Base-by-base conservation (phyloP, 2,888 invertebrate genomes). In the Craniophora ligustri region DNA sequence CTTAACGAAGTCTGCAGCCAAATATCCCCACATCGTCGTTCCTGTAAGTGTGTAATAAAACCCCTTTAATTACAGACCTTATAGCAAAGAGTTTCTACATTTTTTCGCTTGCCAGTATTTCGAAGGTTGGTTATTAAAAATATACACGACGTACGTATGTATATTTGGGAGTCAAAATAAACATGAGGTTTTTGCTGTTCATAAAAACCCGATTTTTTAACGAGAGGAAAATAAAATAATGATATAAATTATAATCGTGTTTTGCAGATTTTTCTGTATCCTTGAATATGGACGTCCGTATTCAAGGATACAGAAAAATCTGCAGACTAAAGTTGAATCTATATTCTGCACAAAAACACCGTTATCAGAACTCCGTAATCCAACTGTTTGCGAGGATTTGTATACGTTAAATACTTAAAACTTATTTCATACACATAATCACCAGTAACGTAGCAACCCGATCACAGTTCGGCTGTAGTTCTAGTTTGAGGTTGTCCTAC, bases 401-500 rank as follows among this genome's bases (percentile, higher is more conserved):
- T n/a, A n/a, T n/a, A n/a, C n/a, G n/a, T n/a, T n/a, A 32, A 31
- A 32, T 21, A 21, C 7, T 14, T 14, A 6, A 19, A 42, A 0
- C 13, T 16, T 30, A 6, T 14, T 31, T 11, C 11, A 5, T 31
- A 35, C 19, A 19, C 11, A 42, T 39, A 60, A 50, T 30, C 8
- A 32, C 35, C 7, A 32, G 36, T 18, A 45, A 38, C 21, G 23
- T 31, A 23, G 35, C 11, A 10, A 62, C 39, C 42, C 8, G 45
- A 57, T 23, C 57, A 55, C 48, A 69, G 70, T 69, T 56, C 67
- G 6, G 7, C 6, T 36, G 45, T 49, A 67, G 58, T 72, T 76
- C 62, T 74, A 85, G 85, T 86, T 84, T 83, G 72, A 67, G 72
- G 73, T 76, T 76, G 80, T 83, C 80, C 75, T 60, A 68, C 71